Base-by-base conservation (phyloP, 2,113 vertebrate species). In the Rhabdornis inornatus region DNA sequence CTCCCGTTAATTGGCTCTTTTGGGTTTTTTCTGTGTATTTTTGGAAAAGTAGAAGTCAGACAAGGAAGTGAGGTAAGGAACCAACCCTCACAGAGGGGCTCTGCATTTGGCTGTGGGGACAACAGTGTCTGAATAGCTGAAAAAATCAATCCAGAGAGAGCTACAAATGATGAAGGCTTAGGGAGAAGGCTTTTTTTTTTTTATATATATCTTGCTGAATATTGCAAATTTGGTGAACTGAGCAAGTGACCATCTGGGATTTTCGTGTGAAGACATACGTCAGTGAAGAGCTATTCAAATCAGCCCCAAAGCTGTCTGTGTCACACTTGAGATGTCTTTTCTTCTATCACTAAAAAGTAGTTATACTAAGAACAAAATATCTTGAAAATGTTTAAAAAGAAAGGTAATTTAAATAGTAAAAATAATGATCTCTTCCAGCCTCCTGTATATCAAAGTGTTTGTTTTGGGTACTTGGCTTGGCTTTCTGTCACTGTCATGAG, bases 371-470 rank as follows among this genome's bases (percentile, higher is more conserved):
- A 66, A 77, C 30, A 78, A 87, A 95, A 66, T 56, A 39, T 5
- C 52, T 68, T 52, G 27, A 71, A 86, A 71, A 53, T 22, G 44
- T 12, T 17, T 50, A 19, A 52, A 71, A 47, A 63, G 14, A 39
- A 22, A 19, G 5, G 19, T 25, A 60, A 49, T 31, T 39, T 52
- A 69, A 86, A 68, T 14, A 72, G 45, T 55, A 76, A 83, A 90
- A 90, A 74, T 60, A 55, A 83, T 20, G 16, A 65, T 60, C 28
- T 79, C 13, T 89, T 90, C 74, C 55, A 57, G 37, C 44, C 47
- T 83, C 33, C 68, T 72, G 22, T 30, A 15, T 69, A 80, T 70
- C 86, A 95, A 94, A 93, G 76, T 59, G 59, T 50, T 96, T 97
- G 89, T 93, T 89, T 90, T 77, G 76, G 53, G 44, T 79, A 84